Evolutionary conservation across 2,888 invertebrate species (phyloP).

Genomic region (Apoda limacodes): DNA sequence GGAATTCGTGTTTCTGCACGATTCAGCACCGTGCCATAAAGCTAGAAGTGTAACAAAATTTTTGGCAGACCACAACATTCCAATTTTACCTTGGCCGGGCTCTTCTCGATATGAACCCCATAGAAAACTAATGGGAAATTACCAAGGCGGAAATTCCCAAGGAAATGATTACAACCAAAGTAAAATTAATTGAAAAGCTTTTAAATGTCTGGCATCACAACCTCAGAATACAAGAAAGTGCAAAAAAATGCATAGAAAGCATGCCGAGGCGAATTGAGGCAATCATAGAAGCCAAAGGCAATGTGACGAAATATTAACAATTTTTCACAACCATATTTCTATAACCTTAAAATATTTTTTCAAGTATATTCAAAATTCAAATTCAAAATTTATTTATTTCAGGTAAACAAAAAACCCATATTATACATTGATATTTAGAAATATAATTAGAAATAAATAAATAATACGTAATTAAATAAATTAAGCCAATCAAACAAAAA

Average conservation of each 20-base stretch:
- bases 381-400: no score
- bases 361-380: no score
- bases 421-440: no score
- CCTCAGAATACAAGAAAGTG: not conserved
- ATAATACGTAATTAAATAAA: no score
- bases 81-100: conserved; percentile 3
- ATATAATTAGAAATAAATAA: no score
- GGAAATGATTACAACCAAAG: conserved; percentile 12
- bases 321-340: no score
- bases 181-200: conserved; percentile 1
- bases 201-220: conserved; percentile 2
- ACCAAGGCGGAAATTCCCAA: not conserved
- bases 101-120: conserved; percentile 5
- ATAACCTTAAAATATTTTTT: no score
- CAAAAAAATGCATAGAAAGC: conserved; percentile 1
- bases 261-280: conserved; percentile 1
- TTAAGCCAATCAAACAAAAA: no score
- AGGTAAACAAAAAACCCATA: no score
- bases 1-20: not conserved
- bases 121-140: conserved; percentile 1
- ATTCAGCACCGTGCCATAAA: conserved; percentile 2
- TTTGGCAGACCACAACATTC: not conserved
- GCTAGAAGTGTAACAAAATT: not conserved
- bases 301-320: not conserved
- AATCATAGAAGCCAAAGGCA: not conserved